Evolutionary conservation across 2,113 vertebrate species (phyloP).

Genomic region (Scomber scombrus): DNA sequence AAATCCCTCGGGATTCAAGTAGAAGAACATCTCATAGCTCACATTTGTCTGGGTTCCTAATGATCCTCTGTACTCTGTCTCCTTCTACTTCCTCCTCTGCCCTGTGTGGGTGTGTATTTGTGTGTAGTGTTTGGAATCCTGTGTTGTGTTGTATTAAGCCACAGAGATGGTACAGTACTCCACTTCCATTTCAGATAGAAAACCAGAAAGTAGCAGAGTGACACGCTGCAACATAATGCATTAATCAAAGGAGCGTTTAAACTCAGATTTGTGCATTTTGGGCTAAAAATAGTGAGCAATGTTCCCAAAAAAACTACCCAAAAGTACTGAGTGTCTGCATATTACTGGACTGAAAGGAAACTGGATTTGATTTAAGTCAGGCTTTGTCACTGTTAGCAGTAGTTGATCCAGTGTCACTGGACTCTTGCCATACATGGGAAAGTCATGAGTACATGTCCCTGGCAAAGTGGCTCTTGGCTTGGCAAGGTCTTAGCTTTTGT

Average conservation of each 20-base stretch:
- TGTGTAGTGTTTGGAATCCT: conserved; percentile 22
- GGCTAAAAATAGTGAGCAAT: conserved; percentile 12
- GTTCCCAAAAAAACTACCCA: neutral
- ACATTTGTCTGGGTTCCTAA: conserved; percentile 15
- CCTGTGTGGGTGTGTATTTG: conserved; percentile 57
- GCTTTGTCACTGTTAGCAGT: conserved; percentile 39
- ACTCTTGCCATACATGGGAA: conserved; percentile 56
- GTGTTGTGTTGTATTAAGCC: conserved; percentile 32
- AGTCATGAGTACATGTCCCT: conserved; percentile 76
- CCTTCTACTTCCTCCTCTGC: conserved; percentile 19
- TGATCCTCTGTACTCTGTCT: conserved; percentile 27
- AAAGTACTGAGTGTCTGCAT: neutral
- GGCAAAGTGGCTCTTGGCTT: conserved; percentile 58
- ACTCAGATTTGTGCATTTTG: neutral
- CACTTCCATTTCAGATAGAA: conserved; percentile 38
- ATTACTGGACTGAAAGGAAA: conserved; percentile 2
- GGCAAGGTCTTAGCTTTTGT: conserved; percentile 80
- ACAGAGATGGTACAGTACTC: conserved; percentile 24
- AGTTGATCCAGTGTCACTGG: conserved; percentile 54
- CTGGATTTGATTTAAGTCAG: conserved; percentile 30
- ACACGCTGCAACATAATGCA: conserved; percentile 21
- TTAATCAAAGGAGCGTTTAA: conserved; percentile 32
- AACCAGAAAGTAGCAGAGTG: conserved; percentile 33
- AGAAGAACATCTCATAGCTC: conserved; percentile 33
- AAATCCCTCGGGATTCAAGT: conserved; percentile 16